Percentiles rank a stretch among this genome's conserved stretches.
phyloP scores from a whole-genome alignment of 2,797 vertebrate species.

The Zenarchopterus dispar region DNA sequence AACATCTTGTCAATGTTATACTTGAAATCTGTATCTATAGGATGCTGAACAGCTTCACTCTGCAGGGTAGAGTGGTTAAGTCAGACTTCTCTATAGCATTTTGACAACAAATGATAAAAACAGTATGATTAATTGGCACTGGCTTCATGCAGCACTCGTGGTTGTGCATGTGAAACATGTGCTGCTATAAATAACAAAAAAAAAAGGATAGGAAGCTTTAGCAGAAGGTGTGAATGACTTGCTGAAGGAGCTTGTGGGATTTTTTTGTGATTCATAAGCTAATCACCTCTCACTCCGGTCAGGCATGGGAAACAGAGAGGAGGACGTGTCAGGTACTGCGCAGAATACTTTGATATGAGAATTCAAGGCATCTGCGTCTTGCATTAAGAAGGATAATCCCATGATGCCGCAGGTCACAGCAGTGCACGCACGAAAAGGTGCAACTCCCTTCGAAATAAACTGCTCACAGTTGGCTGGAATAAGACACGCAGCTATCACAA shows the following conservation, averaged over 20 bases:
- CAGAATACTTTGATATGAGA: conserved; percentile 74
- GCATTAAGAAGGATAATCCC: conserved; percentile 77
- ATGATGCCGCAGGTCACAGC: conserved; percentile 75
- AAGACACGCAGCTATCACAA: conserved; percentile 69
- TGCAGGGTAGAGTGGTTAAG: conserved; percentile 25
- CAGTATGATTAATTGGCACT: conserved; percentile 31
- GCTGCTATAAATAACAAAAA: conserved; percentile 22
- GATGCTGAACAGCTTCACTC: conserved; percentile 27
- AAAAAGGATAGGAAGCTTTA: conserved; percentile 14
- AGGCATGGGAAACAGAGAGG: conserved; percentile 65
- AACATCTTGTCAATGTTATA: conserved; percentile 63
- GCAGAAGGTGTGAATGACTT: conserved; percentile 62
- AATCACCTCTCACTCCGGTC: conserved; percentile 64
- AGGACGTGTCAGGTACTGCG: conserved; percentile 67
- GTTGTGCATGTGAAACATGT: conserved; percentile 26
- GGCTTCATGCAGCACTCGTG: conserved; percentile 12
- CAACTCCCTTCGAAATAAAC: conserved; percentile 75
- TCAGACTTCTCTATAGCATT: conserved; percentile 19
- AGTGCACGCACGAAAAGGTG: conserved; percentile 44
- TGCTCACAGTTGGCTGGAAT: conserved; percentile 67
- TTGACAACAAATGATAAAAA: background rate
- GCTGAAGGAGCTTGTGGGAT: conserved; percentile 38
- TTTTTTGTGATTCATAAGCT: conserved; percentile 61
- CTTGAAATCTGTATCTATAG: conserved; percentile 26
- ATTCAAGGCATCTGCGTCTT: conserved; percentile 68